phyloP scores from a whole-genome alignment of 2,888 invertebrate species.

The Philonicus albiceps region DNA sequence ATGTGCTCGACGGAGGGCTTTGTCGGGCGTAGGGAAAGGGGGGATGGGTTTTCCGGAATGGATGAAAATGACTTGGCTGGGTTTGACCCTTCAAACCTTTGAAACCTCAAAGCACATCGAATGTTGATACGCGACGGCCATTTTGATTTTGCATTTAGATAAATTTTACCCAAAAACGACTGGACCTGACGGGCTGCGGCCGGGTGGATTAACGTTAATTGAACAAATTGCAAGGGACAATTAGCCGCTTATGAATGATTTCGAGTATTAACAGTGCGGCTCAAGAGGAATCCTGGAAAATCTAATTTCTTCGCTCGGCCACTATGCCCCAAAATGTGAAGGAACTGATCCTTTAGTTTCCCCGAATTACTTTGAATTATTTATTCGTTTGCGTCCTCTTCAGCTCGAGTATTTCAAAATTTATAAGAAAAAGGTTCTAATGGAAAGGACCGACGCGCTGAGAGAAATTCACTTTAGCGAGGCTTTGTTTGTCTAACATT shows the following conservation, averaged over 20 bases:
- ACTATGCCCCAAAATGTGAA: background rate
- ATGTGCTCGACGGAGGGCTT: background rate
- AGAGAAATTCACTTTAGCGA: background rate
- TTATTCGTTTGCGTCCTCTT: background rate
- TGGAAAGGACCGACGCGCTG: background rate
- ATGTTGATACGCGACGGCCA: slow-evolving; percentile 52
- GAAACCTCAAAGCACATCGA: slow-evolving; percentile 51
- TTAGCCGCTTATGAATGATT: slow-evolving; percentile 12
- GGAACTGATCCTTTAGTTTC: background rate
- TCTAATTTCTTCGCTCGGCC: background rate
- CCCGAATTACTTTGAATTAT: background rate
- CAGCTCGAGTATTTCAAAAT: background rate
- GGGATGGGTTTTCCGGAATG: slow-evolving; percentile 9
- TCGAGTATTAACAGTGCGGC: background rate
- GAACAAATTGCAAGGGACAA: slow-evolving; percentile 20
- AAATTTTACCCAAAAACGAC: slow-evolving; percentile 45
- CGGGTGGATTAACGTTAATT: slow-evolving; percentile 27
- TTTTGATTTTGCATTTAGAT: slow-evolving; percentile 52
- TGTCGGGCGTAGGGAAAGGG: background rate
- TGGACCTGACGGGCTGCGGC: slow-evolving; percentile 34
- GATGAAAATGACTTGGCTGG: slow-evolving; percentile 51
- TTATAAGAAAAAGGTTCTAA: background rate
- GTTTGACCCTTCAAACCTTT: slow-evolving; percentile 54
- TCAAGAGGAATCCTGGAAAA: background rate
- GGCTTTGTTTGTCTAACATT: background rate